phyloP scores from a whole-genome alignment of 1,140 invertebrate species.

The Cheumatopsyche charites region DNA sequence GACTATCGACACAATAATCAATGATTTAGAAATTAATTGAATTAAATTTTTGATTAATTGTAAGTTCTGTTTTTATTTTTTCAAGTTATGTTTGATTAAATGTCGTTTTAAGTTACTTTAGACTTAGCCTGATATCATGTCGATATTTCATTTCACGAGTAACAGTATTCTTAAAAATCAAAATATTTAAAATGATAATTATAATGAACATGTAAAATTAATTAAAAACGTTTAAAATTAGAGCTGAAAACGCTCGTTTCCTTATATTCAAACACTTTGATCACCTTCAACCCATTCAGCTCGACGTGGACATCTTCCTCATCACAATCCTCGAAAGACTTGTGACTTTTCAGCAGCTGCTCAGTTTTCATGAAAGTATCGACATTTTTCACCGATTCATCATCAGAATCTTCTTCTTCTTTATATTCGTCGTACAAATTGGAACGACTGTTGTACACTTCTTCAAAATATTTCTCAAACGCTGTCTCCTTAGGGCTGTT shows the following conservation, averaged over 20 bases:
- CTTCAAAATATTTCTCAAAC: background rate
- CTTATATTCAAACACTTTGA: slow-evolving; percentile 8
- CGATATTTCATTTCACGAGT: no score
- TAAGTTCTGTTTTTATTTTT: no score
- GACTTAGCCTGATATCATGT: no score
- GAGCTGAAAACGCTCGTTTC: background rate
- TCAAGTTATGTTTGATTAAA: no score
- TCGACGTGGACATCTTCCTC: background rate
- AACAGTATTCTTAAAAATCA: no score
- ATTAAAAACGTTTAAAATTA: background rate
- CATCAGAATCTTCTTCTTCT: background rate
- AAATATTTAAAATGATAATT: background rate
- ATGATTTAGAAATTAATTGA: no score
- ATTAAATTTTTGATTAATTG: no score
- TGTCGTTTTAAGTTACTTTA: no score
- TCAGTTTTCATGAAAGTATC: slow-evolving; percentile 6
- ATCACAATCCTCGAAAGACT: background rate
- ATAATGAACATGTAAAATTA: background rate
- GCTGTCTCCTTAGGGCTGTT: background rate
- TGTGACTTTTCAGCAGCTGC: background rate
- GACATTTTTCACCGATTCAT: background rate
- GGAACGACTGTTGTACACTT: background rate
- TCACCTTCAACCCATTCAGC: slow-evolving; percentile 11
- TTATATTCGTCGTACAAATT: no score
- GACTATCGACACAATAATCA: no score